Conservation (phyloP, 2,797 vertebrate genomes). For the Tauraco hartlaubi region DNA sequence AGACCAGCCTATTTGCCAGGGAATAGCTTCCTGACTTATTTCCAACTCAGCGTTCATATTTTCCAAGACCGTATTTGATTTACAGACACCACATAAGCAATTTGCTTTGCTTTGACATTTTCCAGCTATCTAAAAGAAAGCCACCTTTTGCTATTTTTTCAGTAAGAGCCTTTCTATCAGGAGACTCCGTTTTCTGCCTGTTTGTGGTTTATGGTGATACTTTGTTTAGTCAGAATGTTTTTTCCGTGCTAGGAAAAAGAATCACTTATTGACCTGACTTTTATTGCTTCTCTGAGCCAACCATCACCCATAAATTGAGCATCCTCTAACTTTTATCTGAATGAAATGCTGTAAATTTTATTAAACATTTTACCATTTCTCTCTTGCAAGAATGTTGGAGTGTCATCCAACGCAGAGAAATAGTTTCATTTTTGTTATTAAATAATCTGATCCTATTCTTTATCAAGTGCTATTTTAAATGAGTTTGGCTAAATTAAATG, state of each 20-base stretch:
- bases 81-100: not conserved
- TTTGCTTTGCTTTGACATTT: slow-evolving; percentile 22
- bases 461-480: slow-evolving; percentile 52
- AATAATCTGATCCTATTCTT: slow-evolving; percentile 28
- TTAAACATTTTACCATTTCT: slow-evolving; percentile 57
- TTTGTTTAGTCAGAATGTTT: slow-evolving; percentile 28
- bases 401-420: slow-evolving; percentile 32
- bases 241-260: slow-evolving; percentile 22
- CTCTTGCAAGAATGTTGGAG: not conserved
- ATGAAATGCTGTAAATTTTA: slow-evolving; percentile 64
- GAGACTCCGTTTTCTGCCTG: not conserved
- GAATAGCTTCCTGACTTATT: not conserved
- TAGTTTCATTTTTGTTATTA: slow-evolving; percentile 43
- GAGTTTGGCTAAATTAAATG: slow-evolving; percentile 57
- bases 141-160: not conserved
- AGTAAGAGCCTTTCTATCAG: not conserved
- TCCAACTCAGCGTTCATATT: not conserved
- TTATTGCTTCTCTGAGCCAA: slow-evolving; percentile 63
- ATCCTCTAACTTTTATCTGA: slow-evolving; percentile 58
- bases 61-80: slow-evolving; percentile 30
- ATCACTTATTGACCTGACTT: slow-evolving; percentile 55
- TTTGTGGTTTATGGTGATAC: not conserved
- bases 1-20: not conserved
- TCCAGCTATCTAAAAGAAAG: not conserved
- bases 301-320: slow-evolving; percentile 49